Evolutionary conservation across 1,140 invertebrate genomes (phyloP).

Genomic region (Halyomorpha halys): DNA sequence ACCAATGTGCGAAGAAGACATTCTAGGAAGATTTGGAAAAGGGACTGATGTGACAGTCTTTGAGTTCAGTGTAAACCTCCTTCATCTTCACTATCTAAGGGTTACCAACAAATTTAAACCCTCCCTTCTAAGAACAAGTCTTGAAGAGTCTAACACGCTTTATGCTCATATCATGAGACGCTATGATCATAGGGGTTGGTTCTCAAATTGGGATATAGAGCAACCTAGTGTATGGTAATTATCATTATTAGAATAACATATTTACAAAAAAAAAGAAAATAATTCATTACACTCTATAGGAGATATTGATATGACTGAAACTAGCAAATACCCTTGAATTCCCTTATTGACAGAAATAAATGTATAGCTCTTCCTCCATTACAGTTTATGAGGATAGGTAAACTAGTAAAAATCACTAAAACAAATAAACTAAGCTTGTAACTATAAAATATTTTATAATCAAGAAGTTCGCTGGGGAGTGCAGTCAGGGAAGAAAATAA

Average conservation of each 20-base stretch:
- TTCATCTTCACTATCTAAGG: conserved; percentile 47
- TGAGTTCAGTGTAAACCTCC: conserved; percentile 49
- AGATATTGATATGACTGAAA: too few species aligned
- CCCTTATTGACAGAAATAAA: too few species aligned
- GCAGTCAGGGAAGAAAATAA: too few species aligned
- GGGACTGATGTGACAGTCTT: conserved; percentile 45
- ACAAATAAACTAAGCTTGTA: too few species aligned
- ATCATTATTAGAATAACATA: too few species aligned
- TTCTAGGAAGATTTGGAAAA: conserved; percentile 34
- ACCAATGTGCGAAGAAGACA: conserved; percentile 31
- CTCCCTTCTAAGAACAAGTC: conserved; percentile 34
- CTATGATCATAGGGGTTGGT: conserved; percentile 37
- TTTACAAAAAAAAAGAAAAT: too few species aligned
- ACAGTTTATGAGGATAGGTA: too few species aligned
- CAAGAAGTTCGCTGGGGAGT: too few species aligned
- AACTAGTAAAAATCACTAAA: too few species aligned
- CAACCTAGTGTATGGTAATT: conserved; percentile 41
- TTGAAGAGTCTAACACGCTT: conserved; percentile 40
- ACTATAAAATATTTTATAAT: too few species aligned
- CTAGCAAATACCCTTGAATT: too few species aligned
- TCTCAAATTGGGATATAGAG: conserved; percentile 39
- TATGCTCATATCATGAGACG: conserved; percentile 38
- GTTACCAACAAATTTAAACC: conserved; percentile 44
- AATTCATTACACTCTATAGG: not conserved
- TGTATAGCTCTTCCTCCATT: too few species aligned